A percentile compares a stretch with the other conserved stretches of the same genome.
These are phyloP conservation scores for Tachina lurida DNA, from an alignment of 2,888 invertebrate species.

Conservation along the genomic window DNA sequence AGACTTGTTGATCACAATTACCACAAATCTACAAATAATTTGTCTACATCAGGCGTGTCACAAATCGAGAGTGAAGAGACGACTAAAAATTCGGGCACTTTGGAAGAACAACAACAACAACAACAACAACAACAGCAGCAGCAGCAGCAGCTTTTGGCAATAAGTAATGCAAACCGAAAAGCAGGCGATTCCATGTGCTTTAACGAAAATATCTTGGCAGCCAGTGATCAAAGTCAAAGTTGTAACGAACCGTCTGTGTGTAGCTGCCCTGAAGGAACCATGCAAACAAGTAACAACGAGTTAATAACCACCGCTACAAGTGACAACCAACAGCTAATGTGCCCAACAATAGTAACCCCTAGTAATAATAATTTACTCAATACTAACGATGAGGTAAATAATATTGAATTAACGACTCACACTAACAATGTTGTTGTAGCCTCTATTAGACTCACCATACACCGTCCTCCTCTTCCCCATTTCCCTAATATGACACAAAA, in stretches of 20 bases:
- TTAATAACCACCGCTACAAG: background rate
- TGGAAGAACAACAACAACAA: background rate
- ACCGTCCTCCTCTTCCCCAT: background rate
- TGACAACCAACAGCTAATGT: background rate
- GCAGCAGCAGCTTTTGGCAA: background rate
- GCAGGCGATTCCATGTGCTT: background rate
- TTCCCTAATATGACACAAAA: conserved; percentile 26
- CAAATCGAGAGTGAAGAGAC: background rate
- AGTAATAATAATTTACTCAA: conserved; percentile 12
- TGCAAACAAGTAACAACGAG: too few relatives aligned
- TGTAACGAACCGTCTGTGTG: background rate
- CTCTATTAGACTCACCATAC: conserved; percentile 19
- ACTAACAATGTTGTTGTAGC: conserved; percentile 19
- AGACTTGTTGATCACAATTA: conserved; percentile 49
- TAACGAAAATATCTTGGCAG: background rate
- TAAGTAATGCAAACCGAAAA: background rate
- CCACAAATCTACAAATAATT: background rate
- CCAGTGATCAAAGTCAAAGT: background rate
- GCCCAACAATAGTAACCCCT: background rate
- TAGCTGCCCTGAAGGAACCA: background rate
- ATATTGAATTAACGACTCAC: conserved; percentile 11
- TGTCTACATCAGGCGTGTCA: background rate
- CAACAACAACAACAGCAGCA: background rate
- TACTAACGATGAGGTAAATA: conserved; percentile 61
- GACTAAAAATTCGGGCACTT: background rate